Conservation (phyloP, 2,113 vertebrate species). For the Struthio camelus region DNA sequence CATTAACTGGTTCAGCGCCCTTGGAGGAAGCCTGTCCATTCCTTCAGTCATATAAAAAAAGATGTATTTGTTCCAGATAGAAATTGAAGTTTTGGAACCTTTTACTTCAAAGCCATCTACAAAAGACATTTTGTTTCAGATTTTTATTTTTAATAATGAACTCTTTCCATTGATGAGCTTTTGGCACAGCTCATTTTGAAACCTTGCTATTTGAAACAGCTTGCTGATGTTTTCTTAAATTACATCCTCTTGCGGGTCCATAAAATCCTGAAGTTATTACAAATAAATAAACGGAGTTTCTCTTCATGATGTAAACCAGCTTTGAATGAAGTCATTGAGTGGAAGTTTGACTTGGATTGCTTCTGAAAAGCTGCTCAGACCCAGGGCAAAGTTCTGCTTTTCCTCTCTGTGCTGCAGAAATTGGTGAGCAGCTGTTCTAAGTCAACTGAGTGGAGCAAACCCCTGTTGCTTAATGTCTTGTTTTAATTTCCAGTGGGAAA, state of each 20-base stretch:
- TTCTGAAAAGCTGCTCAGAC: slow-evolving; percentile 68
- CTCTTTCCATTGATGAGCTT: slow-evolving; percentile 51
- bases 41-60: slow-evolving; percentile 25
- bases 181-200: slow-evolving; percentile 59
- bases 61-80: not conserved
- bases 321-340: slow-evolving; percentile 81
- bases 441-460: slow-evolving; percentile 59
- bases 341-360: slow-evolving; percentile 80
- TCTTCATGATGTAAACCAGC: slow-evolving; percentile 80
- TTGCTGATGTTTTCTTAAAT: slow-evolving; percentile 81
- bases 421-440: slow-evolving; percentile 75
- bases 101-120: slow-evolving; percentile 6
- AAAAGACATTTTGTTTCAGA: not conserved
- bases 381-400: slow-evolving; percentile 64
- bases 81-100: slow-evolving; percentile 41
- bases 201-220: slow-evolving; percentile 67
- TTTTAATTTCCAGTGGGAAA: slow-evolving; percentile 78
- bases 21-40: slow-evolving; percentile 12
- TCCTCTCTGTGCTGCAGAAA: slow-evolving; percentile 44
- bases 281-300: slow-evolving; percentile 81
- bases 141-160: slow-evolving; percentile 53
- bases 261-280: slow-evolving; percentile 80
- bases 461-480: slow-evolving; percentile 71
- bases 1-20: not conserved
- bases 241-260: slow-evolving; percentile 75